phyloP scores from a whole-genome alignment of 2,797 vertebrate species.

The Falco peregrinus region DNA sequence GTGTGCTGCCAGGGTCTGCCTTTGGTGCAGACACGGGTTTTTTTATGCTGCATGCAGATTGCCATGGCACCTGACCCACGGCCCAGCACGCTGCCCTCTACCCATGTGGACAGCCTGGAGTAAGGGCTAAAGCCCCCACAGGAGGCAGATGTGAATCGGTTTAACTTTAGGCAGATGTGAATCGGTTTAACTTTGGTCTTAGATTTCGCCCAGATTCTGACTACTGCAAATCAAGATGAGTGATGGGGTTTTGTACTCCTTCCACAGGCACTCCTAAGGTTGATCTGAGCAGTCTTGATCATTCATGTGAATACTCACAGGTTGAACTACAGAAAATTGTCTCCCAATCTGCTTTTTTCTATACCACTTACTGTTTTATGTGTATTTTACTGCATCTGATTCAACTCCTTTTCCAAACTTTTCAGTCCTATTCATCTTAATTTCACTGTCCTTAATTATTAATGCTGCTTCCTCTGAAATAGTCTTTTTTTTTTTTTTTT shows the following conservation, averaged over 20 bases:
- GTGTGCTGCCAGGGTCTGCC: fast-evolving
- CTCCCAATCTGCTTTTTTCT: neutral
- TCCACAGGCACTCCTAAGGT: neutral
- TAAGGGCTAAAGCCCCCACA: neutral
- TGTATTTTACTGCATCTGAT: neutral
- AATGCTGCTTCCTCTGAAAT: neutral
- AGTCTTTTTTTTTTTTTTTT: neutral
- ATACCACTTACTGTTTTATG: fast-evolving
- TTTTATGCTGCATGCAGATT: neutral
- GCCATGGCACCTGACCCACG: neutral
- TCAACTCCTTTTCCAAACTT: neutral
- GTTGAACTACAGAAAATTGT: neutral
- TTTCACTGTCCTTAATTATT: neutral
- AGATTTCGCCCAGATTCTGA: neutral
- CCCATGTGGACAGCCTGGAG: neutral
- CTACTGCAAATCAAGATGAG: neutral
- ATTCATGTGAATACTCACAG: neutral
- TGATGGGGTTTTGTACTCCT: neutral
- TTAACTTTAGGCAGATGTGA: too few relatives aligned
- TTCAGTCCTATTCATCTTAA: neutral
- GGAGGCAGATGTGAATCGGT: neutral
- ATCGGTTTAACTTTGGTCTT: neutral
- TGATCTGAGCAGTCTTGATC: neutral
- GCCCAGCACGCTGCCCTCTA: neutral
- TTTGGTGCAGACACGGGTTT: fast-evolving